A percentile compares a stretch with the other conserved stretches of the same genome.
Evolutionary conservation across 64 coral and sea anemone genomes (phyloP).

Genomic region (Montipora sp.): DNA sequence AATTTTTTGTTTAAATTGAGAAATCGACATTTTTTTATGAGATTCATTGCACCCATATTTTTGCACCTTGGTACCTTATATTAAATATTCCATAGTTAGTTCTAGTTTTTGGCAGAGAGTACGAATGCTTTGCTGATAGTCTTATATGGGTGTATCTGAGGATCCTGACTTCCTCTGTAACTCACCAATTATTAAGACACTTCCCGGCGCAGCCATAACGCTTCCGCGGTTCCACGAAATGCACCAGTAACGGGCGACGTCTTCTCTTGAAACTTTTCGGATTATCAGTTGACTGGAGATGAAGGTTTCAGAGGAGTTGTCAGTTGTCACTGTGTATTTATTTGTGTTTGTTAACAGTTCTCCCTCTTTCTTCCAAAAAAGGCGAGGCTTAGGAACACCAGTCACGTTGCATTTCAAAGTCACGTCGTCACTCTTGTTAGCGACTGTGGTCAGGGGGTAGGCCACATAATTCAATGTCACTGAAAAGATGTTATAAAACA

Average conservation of each 20-base stretch:
- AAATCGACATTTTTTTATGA: too few species aligned
- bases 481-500: background rate
- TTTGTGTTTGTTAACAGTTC: conserved; percentile 50
- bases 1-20: too few species aligned
- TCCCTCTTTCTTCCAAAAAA: conserved; percentile 92
- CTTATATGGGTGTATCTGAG: too few species aligned
- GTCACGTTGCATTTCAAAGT: conserved; percentile 60
- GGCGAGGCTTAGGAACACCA: conserved; percentile 47
- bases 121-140: too few species aligned
- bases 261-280: background rate
- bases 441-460: background rate
- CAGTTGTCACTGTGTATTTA: conserved; percentile 1
- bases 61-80: too few species aligned
- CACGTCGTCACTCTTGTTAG: background rate
- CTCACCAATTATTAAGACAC: background rate
- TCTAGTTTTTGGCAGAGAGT: too few species aligned
- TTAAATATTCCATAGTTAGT: too few species aligned
- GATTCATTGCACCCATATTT: too few species aligned
- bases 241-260: conserved; percentile 48
- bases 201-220: background rate
- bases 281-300: conserved; percentile 13
- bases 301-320: background rate
- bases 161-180: background rate
- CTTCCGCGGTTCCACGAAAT: conserved; percentile 60
- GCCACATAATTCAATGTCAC: background rate